A percentile compares a stretch with the other conserved stretches of the same genome.
These are phyloP conservation scores for Microcaecilia unicolor DNA, from an alignment of 2,797 vertebrate genomes.

Conservation along the genomic window DNA sequence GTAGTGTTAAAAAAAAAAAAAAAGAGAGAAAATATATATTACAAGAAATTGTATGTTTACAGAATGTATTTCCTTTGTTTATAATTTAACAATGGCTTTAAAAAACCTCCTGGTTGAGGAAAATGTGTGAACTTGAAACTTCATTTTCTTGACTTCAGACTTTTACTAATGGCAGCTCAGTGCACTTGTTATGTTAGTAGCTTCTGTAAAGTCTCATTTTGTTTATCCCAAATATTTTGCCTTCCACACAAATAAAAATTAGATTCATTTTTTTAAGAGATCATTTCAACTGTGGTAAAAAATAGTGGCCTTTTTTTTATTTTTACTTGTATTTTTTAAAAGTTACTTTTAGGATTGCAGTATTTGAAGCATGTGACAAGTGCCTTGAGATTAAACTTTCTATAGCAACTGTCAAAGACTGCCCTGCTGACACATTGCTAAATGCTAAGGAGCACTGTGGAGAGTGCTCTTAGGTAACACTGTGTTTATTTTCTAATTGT, in stretches of 20 bases:
- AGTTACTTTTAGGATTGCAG: constrained; percentile 61
- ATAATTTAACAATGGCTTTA: constrained; percentile 46
- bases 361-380: constrained; percentile 89
- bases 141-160: constrained; percentile 28
- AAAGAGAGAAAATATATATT: no score
- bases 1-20: no score
- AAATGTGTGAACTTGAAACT: constrained; percentile 32
- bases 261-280: constrained; percentile 17
- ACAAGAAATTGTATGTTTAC: constrained; percentile 58
- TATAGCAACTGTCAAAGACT: constrained; percentile 55
- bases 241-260: constrained; percentile 41
- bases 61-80: constrained; percentile 50
- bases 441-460: constrained; percentile 35
- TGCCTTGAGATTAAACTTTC: constrained; percentile 80
- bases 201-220: constrained; percentile 47
- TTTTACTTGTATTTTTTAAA: constrained; percentile 37
- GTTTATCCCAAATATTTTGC: constrained; percentile 49
- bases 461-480: constrained; percentile 41
- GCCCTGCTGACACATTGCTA: constrained; percentile 53
- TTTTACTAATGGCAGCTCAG: constrained; percentile 50
- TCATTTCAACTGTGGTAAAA: constrained; percentile 71
- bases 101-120: constrained; percentile 52
- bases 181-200: constrained; percentile 35
- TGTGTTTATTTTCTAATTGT: constrained; percentile 75
- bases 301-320: constrained; percentile 82